Evolutionary conservation across 30 jellyfish, hydroid and myxozoan genomes (phyloP).

Genomic region (Chrysaora quinquecirrha): DNA sequence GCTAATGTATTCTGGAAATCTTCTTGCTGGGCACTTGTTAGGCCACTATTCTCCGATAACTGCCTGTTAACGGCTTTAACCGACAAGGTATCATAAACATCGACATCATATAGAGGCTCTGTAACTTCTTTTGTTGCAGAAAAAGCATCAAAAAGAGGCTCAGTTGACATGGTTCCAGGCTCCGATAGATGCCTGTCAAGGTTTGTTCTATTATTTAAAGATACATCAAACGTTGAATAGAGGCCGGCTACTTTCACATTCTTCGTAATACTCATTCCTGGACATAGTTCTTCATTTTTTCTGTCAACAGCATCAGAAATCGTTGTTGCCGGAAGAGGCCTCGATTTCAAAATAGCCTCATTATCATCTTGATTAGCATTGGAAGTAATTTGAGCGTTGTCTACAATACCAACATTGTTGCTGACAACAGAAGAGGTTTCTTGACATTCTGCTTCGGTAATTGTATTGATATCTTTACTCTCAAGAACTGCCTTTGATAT

Average conservation of each 20-base stretch:
- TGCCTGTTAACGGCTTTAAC: conserved; percentile 20
- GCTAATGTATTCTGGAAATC: not conserved
- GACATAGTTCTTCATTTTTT: not conserved
- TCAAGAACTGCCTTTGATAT: too few species aligned
- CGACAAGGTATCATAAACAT: not conserved
- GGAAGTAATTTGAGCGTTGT: too few species aligned
- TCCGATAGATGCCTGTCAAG: conserved; percentile 16
- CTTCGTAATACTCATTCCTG: not conserved
- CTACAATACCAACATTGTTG: too few species aligned
- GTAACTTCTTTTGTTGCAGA: not conserved
- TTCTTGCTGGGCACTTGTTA: not conserved
- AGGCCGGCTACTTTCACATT: too few species aligned
- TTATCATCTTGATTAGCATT: not conserved
- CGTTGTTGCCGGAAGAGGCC: not conserved
- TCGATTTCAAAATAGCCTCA: not conserved
- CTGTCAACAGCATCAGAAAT: not conserved
- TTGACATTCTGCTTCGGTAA: too few species aligned
- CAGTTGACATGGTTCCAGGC: not conserved
- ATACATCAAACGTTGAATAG: not conserved
- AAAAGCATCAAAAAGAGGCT: not conserved
- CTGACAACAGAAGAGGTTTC: too few species aligned
- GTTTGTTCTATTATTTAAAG: not conserved
- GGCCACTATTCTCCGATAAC: conserved; percentile 28
- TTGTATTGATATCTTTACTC: too few species aligned
- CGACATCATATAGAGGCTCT: not conserved